Evolutionary conservation across 2,113 vertebrate genomes (phyloP).

Genomic region (Verasper variegatus): DNA sequence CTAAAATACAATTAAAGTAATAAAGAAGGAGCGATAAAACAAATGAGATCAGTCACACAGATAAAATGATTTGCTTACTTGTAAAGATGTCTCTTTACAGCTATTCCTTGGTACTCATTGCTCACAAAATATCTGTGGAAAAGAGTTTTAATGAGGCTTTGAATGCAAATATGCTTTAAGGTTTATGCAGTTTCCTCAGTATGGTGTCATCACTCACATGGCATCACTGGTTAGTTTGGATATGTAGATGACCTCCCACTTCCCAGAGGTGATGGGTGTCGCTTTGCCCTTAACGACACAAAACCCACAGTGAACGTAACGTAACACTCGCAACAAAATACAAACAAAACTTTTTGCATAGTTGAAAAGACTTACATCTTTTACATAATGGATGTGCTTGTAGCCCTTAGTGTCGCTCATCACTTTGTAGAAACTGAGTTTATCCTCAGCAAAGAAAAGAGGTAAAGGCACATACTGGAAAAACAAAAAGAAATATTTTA

Average conservation of each 20-base stretch:
- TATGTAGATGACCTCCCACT: slow-evolving; percentile 97
- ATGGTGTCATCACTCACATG: slow-evolving; percentile 82
- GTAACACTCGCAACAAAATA: slow-evolving; percentile 6
- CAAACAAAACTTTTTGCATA: too few relatives aligned
- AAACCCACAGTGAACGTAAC: slow-evolving; percentile 8
- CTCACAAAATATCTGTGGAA: slow-evolving; percentile 92
- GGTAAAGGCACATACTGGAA: slow-evolving; percentile 90
- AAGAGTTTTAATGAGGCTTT: neutral
- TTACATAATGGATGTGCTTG: slow-evolving; percentile 93
- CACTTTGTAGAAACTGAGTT: slow-evolving; percentile 94
- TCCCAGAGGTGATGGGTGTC: slow-evolving; percentile 90
- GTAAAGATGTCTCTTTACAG: slow-evolving; percentile 92
- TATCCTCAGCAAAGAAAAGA: slow-evolving; percentile 90
- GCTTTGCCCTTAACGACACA: slow-evolving; percentile 85
- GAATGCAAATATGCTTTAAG: neutral
- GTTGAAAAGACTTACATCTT: slow-evolving; percentile 70
- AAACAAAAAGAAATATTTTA: slow-evolving; percentile 43
- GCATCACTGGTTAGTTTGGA: slow-evolving; percentile 91
- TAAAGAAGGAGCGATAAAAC: too few relatives aligned
- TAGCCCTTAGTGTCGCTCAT: slow-evolving; percentile 92
- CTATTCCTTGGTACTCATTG: slow-evolving; percentile 85
- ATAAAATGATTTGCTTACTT: slow-evolving; percentile 83
- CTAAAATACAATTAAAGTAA: too few relatives aligned
- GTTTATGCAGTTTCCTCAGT: neutral
- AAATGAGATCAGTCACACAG: too few relatives aligned